phyloP scores from a whole-genome alignment of 2,113 vertebrate genomes.

The Columba janthina region DNA sequence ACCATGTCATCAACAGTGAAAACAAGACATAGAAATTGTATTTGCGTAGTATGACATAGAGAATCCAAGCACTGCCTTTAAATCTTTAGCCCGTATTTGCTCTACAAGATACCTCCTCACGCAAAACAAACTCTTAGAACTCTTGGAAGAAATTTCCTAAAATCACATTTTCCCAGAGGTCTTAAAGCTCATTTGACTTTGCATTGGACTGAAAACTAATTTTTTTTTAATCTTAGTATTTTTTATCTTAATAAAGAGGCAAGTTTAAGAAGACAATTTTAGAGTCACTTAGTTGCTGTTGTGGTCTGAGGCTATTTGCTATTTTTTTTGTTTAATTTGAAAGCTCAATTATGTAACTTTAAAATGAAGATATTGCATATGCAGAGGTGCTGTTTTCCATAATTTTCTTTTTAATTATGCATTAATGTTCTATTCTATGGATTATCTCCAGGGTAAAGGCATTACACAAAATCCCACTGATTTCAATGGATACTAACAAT shows the following conservation, averaged over 20 bases:
- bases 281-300: background rate
- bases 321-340: constrained; percentile 40
- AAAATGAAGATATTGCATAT: constrained; percentile 56
- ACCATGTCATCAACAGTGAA: background rate
- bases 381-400: constrained; percentile 51
- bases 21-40: background rate
- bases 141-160: background rate
- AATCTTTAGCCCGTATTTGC: background rate
- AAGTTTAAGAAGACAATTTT: background rate
- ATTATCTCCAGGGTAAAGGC: constrained; percentile 58
- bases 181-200: background rate
- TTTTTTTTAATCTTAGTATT: background rate
- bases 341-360: constrained; percentile 60
- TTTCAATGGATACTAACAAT: constrained; percentile 46
- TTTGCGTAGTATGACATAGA: background rate
- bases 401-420: constrained; percentile 39
- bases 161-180: background rate
- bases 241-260: background rate
- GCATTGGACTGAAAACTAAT: background rate
- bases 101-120: background rate
- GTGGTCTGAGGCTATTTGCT: constrained; percentile 25
- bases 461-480: constrained; percentile 34
- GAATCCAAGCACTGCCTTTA: background rate
- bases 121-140: constrained; percentile 10
- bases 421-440: constrained; percentile 54